Conservation (phyloP, 1,140 invertebrate genomes). For the Dryas iulia region DNA sequence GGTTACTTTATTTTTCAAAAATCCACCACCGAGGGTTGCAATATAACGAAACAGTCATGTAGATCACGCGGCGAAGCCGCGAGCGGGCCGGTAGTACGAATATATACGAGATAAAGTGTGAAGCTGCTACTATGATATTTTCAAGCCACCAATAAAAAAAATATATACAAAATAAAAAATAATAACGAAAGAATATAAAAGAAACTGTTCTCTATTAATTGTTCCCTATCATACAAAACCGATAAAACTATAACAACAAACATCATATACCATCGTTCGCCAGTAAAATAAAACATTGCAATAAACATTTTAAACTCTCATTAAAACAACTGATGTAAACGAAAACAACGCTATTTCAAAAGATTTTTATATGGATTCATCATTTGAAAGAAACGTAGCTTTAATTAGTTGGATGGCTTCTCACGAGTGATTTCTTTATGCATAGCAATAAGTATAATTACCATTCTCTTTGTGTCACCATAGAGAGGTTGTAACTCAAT, state of each 20-base stretch:
- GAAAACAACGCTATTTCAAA: constrained; percentile 7
- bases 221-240: background rate
- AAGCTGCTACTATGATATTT: too few relatives aligned
- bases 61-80: too few relatives aligned
- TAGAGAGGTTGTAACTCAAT: constrained; percentile 23
- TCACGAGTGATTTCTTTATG: constrained; percentile 27
- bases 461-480: constrained; percentile 17
- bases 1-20: too few relatives aligned
- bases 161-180: too few relatives aligned
- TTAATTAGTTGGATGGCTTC: constrained; percentile 33
- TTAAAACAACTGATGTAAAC: background rate
- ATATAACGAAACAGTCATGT: too few relatives aligned
- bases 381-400: constrained; percentile 18
- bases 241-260: background rate
- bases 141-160: too few relatives aligned
- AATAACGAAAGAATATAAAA: background rate
- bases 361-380: constrained; percentile 24
- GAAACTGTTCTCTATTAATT: background rate
- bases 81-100: too few relatives aligned
- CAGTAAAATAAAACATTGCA: background rate
- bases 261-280: constrained; percentile 1
- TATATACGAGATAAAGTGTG: too few relatives aligned
- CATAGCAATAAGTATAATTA: constrained; percentile 32
- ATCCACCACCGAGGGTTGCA: too few relatives aligned
- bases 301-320: background rate